Base-by-base conservation (phyloP, 1,140 invertebrate genomes). In the Metopolophium dirhodum region DNA sequence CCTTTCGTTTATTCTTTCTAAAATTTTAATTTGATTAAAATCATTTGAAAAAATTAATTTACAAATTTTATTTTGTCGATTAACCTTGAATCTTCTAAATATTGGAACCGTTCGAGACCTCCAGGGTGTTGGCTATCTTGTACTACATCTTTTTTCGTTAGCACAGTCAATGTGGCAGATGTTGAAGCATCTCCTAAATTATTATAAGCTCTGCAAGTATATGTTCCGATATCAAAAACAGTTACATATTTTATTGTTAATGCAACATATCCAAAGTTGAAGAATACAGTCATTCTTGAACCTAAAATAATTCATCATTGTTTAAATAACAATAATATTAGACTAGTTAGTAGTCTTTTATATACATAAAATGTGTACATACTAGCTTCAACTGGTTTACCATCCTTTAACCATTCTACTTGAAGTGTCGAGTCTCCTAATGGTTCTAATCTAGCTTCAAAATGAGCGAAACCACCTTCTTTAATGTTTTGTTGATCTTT, bases 331-430 rank as follows among this genome's bases (percentile, higher is more conserved):
- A 45, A 54, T 90, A 30, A 51, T 51, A 93, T 35, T 35, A n/a
- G 11, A 35, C 9, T 41, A 37, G 8, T 89, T 26, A 23, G 41
- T 41, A 41, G 41, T 4, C 41, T 2, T n/a, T 89, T 30, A 54
- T 47, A 47, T 47, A 51, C 90, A 94, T 87, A 89, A 85, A 89
- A 68, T 47, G 47, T 68, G 77, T 61, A 95, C 95, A 95, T 94
- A 97, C 98, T 98, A 61, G 98, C 98, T 96, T 98, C 98, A 93
- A 99, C 96, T 49, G 97, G 97, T 94, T 97, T 97, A 93, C 98
- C 98, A 96, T 99, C 98, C 95, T 99, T 99, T 86, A 98, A 96
- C 99, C 99, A 99, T 96, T 99, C 98, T 22, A 99, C 98, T 95
- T 96, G 97, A 94, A 99, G 96, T 82, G 97, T 97, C 4, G 98